Base-by-base conservation (phyloP, 2,797 vertebrate species). In the Sebastes umbrosus region DNA sequence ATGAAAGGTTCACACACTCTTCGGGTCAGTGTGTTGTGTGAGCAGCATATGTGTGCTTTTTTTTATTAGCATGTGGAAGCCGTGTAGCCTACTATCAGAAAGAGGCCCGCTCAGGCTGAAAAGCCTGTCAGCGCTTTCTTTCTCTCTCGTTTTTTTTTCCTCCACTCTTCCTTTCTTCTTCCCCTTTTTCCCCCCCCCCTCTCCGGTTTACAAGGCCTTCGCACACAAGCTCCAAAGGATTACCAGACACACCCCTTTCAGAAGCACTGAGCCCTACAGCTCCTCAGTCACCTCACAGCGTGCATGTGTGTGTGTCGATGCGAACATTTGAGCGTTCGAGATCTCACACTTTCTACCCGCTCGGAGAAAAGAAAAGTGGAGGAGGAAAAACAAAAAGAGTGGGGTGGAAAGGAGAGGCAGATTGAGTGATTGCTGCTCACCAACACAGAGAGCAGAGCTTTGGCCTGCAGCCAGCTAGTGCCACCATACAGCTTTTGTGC, bases 401-500 rank as follows among this genome's bases (percentile, higher is more conserved):
- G 16, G 52, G 27, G 59, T 55, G 60, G 65, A n/a, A 60, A 25
- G 39, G 79, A 67, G 73, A 52, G 57, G 57, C 22, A 77, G 81
- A 87, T 84, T 83, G 87, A 90, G 82, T 77, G 87, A 94, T 82
- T 82, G 77, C 82, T 82, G 80, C 70, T 84, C 80, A 67, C 84
- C 76, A 80, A 82, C 62, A 83, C 59, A 84, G 82, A 81, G 75
- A 90, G 84, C 84, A 66, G 82, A 65, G 80, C 67, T 78, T 82
- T 93, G 94, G 93, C 92, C 72, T 63, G 66, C 52, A 75, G 93
- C 92, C 92, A 94, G 65, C 81, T 16, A 62, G 75, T 88, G 87
- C 89, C 91, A 91, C 91, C 88, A 85, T 84, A 77, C 88, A 85
- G 91, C 91, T 94, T 96, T 95, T 95, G 92, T 95, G 92, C 69